Conservation (phyloP, 2,797 vertebrate species). For the Helicolenus hilgendorfi region DNA sequence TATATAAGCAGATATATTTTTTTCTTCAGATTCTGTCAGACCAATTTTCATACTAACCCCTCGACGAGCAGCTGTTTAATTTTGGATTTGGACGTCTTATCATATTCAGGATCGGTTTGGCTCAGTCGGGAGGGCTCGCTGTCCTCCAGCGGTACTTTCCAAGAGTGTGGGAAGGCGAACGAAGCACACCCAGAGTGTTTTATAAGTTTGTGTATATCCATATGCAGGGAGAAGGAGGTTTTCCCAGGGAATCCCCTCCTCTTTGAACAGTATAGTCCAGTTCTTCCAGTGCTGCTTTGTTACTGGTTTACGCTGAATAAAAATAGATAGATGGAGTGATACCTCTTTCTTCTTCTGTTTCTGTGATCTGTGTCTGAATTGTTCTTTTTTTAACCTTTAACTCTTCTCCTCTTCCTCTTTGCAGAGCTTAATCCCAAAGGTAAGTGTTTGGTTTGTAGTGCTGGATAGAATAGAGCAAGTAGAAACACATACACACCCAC, state of each 20-base stretch:
- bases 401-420: slow-evolving; percentile 54
- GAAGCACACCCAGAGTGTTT: slow-evolving; percentile 1
- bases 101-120: slow-evolving; percentile 18
- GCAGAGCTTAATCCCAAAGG: slow-evolving; percentile 89
- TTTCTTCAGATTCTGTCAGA: slow-evolving; percentile 8
- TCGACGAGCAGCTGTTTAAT: slow-evolving; percentile 30
- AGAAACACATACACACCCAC: slow-evolving; percentile 11
- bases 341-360: slow-evolving; percentile 3
- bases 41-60: background rate
- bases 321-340: background rate
- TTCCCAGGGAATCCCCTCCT: slow-evolving; percentile 45
- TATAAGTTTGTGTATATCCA: background rate
- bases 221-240: slow-evolving; percentile 15
- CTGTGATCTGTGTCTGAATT: slow-evolving; percentile 10
- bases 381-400: slow-evolving; percentile 26
- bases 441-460: slow-evolving; percentile 74
- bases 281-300: background rate
- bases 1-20: background rate
- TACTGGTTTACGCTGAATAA: background rate
- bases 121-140: background rate
- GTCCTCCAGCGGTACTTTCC: slow-evolving; percentile 31
- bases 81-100: slow-evolving; percentile 27
- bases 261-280: background rate
- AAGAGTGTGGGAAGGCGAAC: slow-evolving; percentile 33
- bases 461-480: slow-evolving; percentile 56